Evolutionary conservation across 2,888 invertebrate species (phyloP), one percentile per base, ranked within the genome.

Genomic region (Trilocha varians): DNA sequence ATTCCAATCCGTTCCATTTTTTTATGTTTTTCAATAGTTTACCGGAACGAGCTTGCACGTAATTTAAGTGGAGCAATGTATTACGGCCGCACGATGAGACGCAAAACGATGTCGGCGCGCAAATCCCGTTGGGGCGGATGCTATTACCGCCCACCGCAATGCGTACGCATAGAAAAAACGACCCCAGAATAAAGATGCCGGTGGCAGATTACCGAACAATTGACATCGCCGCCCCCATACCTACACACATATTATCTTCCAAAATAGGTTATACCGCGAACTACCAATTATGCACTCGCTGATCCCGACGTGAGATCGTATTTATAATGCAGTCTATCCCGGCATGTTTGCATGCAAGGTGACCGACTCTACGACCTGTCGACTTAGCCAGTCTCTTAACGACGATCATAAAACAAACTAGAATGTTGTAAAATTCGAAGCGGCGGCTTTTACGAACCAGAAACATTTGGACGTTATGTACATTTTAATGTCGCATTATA

Each of bases 61-160:
- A 77, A 67, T 77, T 74, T 72, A 79, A 79, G 77, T 83, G 68
- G 79, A 77, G 78, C 82, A 71, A 79, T 79, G 74, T 77, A 79
- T 80, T 74, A 78, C 79, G 80, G 78, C 72, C 78, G 69, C 72
- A 70, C 74, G 78, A 77, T 79, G 78, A 77, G 79, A 78, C 77
- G 77, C 76, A 74, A 80, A 80, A 78, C 73, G 78, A 78, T 79
- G 83, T 71, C 77, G 74, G 69, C 68, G 71, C 74, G 72, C 68
- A 65, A 74, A 79, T 82, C 78, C 83, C 83, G 83, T 83, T 83
- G 78, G 70, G 70, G 66, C 73, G 78, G 79, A 77, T 79, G 71
- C 78, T 65, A 80, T 80, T 78, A 79, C 78, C 78, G 80, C 80
- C 83, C 79, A 80, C 77, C 66, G 70, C 74, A 74, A 59, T 60